Conservation (phyloP, 2,113 vertebrate genomes). For the Pandion haliaetus region DNA sequence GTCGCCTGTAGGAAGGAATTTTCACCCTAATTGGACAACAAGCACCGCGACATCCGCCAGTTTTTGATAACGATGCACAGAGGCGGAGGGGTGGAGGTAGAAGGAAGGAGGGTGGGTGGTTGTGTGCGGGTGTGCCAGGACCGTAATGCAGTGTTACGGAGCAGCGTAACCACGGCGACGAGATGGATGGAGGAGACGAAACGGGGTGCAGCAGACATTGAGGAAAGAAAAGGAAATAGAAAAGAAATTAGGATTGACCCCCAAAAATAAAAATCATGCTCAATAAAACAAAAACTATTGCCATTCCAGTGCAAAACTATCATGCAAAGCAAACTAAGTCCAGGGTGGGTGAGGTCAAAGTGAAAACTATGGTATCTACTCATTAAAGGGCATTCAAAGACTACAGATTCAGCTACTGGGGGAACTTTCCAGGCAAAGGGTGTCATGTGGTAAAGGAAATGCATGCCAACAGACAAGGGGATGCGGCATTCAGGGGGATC, state of each 20-base stretch:
- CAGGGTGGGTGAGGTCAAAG: conserved; percentile 6
- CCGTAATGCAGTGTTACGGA: conserved; percentile 87
- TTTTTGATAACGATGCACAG: conserved; percentile 70
- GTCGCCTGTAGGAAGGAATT: conserved; percentile 99
- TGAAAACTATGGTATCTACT: conserved; percentile 50
- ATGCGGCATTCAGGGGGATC: conserved; percentile 44
- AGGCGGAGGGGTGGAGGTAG: conserved; percentile 74
- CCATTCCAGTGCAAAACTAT: conserved; percentile 81
- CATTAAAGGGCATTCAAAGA: conserved; percentile 53
- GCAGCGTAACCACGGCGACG: conserved; percentile 83
- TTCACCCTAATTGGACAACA: conserved; percentile 92
- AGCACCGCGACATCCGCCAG: conserved; percentile 76
- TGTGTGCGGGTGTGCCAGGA: conserved; percentile 78
- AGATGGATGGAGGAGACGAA: conserved; percentile 81
- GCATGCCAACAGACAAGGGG: conserved; percentile 74
- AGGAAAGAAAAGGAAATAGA: conserved; percentile 85
- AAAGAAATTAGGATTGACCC: conserved; percentile 86
- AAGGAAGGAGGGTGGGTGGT: conserved; percentile 77
- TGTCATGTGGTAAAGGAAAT: conserved; percentile 59
- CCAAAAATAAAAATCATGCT: conserved; percentile 85
- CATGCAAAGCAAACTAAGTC: conserved; percentile 81
- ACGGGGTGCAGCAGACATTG: conserved; percentile 73
- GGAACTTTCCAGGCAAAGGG: conserved; percentile 52
- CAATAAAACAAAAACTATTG: conserved; percentile 78
- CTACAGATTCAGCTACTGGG: conserved; percentile 42